phyloP scores from a whole-genome alignment of 2,888 invertebrate genomes.

The Mythimna vitellina region DNA sequence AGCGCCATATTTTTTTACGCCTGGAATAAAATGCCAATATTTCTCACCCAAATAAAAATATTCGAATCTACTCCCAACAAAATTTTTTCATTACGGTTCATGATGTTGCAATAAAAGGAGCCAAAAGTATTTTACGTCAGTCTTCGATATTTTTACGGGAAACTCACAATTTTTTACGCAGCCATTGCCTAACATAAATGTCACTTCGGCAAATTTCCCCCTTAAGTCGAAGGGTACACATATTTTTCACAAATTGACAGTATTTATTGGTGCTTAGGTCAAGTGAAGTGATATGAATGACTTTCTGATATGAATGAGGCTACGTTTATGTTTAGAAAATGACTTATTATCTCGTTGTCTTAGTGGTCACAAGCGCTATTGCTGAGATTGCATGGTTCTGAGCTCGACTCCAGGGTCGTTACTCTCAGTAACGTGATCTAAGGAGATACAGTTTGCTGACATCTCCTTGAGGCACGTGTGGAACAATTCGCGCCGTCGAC shows the following conservation, averaged over 20 bases:
- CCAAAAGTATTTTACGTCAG: slow-evolving; percentile 28
- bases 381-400: too few species aligned
- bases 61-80: slow-evolving; percentile 24
- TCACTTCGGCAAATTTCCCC: slow-evolving; percentile 33
- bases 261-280: slow-evolving; percentile 33
- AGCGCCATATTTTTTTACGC: slow-evolving; percentile 6
- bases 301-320: slow-evolving; percentile 8
- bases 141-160: slow-evolving; percentile 37
- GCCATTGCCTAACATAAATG: slow-evolving; percentile 31
- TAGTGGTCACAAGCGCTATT: not conserved
- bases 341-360: not conserved
- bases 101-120: slow-evolving; percentile 32
- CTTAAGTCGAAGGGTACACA: slow-evolving; percentile 9
- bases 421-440: too few species aligned
- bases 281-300: slow-evolving; percentile 36
- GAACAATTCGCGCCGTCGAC: too few species aligned
- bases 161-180: slow-evolving; percentile 31
- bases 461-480: too few species aligned
- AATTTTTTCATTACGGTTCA: slow-evolving; percentile 38
- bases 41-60: slow-evolving; percentile 26
- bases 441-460: too few species aligned
- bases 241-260: slow-evolving; percentile 54
- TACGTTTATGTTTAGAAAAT: not conserved
- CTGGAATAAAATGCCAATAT: slow-evolving; percentile 29
- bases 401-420: not conserved